Conservation (phyloP, 2,797 vertebrate genomes). For the Mormyrus hasselquistii region DNA sequence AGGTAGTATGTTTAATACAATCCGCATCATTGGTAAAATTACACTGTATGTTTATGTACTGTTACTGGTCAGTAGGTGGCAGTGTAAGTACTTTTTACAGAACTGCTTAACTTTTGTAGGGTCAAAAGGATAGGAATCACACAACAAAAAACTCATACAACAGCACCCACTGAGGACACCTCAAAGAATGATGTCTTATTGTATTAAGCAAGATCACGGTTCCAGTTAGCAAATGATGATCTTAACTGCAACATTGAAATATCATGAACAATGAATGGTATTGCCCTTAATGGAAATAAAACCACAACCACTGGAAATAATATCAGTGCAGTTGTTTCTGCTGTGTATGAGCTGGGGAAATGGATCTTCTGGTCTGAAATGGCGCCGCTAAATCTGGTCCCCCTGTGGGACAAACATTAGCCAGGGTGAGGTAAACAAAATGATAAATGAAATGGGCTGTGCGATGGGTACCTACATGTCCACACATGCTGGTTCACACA, state of each 20-base stretch:
- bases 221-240: neutral
- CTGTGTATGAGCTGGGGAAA: neutral
- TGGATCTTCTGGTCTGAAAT: neutral
- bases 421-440: neutral
- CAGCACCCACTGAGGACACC: neutral
- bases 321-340: neutral
- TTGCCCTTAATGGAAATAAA: neutral
- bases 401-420: neutral
- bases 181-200: neutral
- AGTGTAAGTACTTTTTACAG: neutral
- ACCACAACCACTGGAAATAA: neutral
- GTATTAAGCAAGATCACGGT: neutral
- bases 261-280: neutral
- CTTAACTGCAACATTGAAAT: neutral
- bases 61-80: neutral
- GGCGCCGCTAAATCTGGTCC: neutral
- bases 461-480: no score
- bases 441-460: neutral
- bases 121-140: neutral
- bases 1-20: neutral
- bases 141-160: neutral
- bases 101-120: neutral
- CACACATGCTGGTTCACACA: neutral
- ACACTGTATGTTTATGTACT: neutral
- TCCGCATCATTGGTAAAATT: neutral